These are phyloP conservation scores for Platyura marginata DNA, from an alignment of 1,140 invertebrate genomes.

Conservation along the genomic window DNA sequence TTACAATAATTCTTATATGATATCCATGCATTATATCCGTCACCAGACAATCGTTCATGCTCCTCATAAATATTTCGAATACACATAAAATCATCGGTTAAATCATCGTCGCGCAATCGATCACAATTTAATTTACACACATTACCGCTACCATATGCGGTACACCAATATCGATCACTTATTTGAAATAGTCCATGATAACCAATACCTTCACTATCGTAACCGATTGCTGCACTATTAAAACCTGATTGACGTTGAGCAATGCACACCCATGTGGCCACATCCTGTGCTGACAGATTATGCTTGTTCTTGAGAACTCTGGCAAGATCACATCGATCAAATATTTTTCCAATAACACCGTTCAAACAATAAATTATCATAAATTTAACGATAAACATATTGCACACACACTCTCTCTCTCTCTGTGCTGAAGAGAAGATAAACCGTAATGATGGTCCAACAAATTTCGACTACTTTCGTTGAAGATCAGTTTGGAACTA, in stretches of 20 bases:
- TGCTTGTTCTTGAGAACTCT: constrained; percentile 29
- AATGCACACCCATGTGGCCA: constrained; percentile 49
- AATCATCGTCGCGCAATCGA: constrained; percentile 37
- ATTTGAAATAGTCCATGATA: constrained; percentile 52
- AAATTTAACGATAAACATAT: too few species aligned
- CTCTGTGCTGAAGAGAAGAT: neutral
- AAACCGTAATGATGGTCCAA: too few species aligned
- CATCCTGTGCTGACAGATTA: constrained; percentile 27
- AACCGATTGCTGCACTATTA: constrained; percentile 37
- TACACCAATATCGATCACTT: constrained; percentile 46
- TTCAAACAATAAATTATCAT: too few species aligned
- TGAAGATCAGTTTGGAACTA: too few species aligned
- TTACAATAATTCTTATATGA: constrained; percentile 32
- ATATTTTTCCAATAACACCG: constrained; percentile 26
- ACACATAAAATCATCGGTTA: constrained; percentile 45
- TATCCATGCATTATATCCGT: constrained; percentile 53
- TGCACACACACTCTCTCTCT: too few species aligned
- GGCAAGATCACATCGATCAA: constrained; percentile 39
- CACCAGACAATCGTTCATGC: constrained; percentile 35
- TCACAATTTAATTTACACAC: constrained; percentile 34
- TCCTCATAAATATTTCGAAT: constrained; percentile 37
- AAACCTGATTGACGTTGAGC: constrained; percentile 42
- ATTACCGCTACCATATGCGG: constrained; percentile 27
- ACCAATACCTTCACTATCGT: constrained; percentile 30
- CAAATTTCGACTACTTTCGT: too few species aligned